phyloP scores from a whole-genome alignment of 2,113 vertebrate species.

The Boulengeromyrus knoepffleri region DNA sequence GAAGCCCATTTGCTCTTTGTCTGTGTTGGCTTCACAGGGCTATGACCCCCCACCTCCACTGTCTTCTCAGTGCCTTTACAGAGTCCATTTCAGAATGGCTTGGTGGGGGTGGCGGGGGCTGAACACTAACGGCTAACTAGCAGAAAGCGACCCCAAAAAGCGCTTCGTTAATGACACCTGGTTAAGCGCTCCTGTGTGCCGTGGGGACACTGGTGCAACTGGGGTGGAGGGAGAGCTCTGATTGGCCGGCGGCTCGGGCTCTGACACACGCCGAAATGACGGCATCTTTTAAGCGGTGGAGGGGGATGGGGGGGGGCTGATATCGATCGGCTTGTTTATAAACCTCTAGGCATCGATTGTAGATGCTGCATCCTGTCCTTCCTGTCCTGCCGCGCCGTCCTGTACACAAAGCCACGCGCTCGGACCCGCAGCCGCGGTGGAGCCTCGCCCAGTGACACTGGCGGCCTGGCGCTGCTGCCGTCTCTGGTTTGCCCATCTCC shows the following conservation, averaged over 20 bases:
- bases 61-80: constrained; percentile 64
- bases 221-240: not conserved
- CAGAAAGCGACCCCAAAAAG: not conserved
- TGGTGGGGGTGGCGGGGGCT: not conserved
- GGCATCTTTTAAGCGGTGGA: not conserved
- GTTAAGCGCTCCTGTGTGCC: not conserved
- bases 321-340: not conserved
- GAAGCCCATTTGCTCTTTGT: constrained; percentile 40
- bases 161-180: not conserved
- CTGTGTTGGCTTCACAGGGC: constrained; percentile 40
- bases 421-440: not conserved
- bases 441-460: not conserved
- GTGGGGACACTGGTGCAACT: not conserved
- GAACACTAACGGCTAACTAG: not conserved
- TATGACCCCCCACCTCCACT: constrained; percentile 41
- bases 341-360: not conserved
- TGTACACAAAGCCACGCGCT: not conserved
- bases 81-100: constrained; percentile 25
- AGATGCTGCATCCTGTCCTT: not conserved
- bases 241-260: not conserved
- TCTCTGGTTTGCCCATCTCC: not conserved
- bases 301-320: not conserved
- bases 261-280: not conserved
- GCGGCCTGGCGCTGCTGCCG: not conserved
- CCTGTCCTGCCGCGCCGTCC: not conserved